These are phyloP conservation scores for Cydia splendana DNA, from an alignment of 1,140 invertebrate genomes.

Conservation along the genomic window DNA sequence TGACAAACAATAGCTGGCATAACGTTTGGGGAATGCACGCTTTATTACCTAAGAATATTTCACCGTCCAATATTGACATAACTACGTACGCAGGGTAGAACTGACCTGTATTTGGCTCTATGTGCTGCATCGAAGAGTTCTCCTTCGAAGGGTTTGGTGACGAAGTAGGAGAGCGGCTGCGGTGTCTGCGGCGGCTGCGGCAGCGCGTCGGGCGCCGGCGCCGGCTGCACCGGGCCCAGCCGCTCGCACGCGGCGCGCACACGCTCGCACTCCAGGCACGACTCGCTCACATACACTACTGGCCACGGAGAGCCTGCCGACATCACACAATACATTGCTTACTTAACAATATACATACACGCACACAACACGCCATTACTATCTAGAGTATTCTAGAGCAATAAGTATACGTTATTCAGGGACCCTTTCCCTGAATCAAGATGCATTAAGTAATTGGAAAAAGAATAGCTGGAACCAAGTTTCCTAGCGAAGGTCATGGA, in stretches of 20 bases:
- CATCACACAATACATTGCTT: constrained; percentile 5
- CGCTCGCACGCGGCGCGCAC: constrained; percentile 70
- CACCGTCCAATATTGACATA: not conserved
- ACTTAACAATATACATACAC: not conserved
- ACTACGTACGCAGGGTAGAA: constrained; percentile 24
- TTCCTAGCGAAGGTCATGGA: no score
- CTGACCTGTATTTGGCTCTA: constrained; percentile 73
- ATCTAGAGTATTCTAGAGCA: not conserved
- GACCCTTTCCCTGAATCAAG: no score
- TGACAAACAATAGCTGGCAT: constrained; percentile 12
- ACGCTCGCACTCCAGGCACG: constrained; percentile 71
- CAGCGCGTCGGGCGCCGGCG: constrained; percentile 57
- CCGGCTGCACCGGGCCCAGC: constrained; percentile 62
- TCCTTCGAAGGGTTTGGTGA: constrained; percentile 65
- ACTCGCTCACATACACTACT: constrained; percentile 66
- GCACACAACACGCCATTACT: not conserved
- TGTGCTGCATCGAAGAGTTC: constrained; percentile 73
- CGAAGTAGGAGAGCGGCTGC: constrained; percentile 63
- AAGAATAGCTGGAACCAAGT: no score
- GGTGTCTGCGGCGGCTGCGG: constrained; percentile 60
- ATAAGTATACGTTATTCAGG: no score
- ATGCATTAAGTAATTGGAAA: no score
- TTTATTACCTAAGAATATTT: not conserved
- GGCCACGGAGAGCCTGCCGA: constrained; percentile 62
- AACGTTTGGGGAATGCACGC: not conserved